Conservation (phyloP, 2,797 vertebrate genomes). For the Peromyscus attwateri region DNA sequence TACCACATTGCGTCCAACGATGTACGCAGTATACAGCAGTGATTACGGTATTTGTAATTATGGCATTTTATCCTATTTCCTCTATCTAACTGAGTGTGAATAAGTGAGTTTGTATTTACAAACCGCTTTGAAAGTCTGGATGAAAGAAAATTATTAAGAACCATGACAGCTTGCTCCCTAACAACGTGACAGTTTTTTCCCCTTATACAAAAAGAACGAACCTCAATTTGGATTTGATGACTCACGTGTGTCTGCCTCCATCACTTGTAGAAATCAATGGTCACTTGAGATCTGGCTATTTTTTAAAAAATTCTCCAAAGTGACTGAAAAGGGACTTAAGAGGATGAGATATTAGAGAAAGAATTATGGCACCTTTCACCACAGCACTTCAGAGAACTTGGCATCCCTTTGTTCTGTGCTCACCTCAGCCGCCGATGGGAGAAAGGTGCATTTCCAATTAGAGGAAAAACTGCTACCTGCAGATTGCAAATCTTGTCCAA, state of each 20-base stretch:
- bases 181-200: neutral
- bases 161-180: neutral
- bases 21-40: neutral
- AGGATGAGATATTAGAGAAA: constrained; percentile 45
- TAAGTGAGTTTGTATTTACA: constrained; percentile 31
- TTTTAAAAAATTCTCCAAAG: constrained; percentile 39
- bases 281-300: constrained; percentile 53
- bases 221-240: neutral
- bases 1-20: neutral
- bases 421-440: neutral
- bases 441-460: constrained; percentile 30
- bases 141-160: constrained; percentile 36
- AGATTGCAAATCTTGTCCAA: constrained; percentile 24
- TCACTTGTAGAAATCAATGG: constrained; percentile 15
- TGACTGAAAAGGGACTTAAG: constrained; percentile 58
- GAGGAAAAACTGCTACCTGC: constrained; percentile 45
- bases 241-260: neutral
- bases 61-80: neutral
- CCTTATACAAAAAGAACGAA: neutral
- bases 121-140: neutral
- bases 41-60: neutral
- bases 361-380: constrained; percentile 14
- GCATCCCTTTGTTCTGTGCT: constrained; percentile 60
- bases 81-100: neutral
- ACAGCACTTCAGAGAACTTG: constrained; percentile 19